Evolutionary conservation across 2,797 vertebrate genomes (phyloP).

Genomic region (Acrocephalus scirpaceus): DNA sequence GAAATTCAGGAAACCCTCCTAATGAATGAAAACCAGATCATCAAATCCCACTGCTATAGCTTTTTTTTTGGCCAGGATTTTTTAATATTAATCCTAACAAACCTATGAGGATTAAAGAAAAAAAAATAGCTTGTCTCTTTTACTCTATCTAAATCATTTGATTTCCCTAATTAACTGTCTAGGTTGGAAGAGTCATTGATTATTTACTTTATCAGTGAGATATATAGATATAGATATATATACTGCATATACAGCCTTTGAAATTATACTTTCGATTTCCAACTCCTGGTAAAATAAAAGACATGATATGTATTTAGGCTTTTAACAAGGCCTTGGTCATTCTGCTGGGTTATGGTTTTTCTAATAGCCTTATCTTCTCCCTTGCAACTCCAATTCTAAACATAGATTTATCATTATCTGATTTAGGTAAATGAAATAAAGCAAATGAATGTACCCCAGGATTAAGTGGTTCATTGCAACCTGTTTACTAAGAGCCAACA

Average conservation of each 20-base stretch:
- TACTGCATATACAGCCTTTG: not conserved
- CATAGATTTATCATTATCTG: not conserved
- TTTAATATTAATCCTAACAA: constrained; percentile 1
- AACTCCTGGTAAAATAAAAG: not conserved
- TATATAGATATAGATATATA: not conserved
- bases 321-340: not conserved
- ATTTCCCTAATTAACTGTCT: not conserved
- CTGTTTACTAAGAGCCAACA: not conserved
- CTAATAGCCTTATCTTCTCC: not conserved
- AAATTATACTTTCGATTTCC: not conserved
- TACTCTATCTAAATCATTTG: not conserved
- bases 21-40: not conserved
- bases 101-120: not conserved
- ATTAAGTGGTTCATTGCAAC: not conserved
- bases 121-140: not conserved
- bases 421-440: constrained; percentile 21
- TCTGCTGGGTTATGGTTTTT: not conserved
- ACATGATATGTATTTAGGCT: not conserved
- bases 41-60: not conserved
- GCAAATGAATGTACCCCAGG: not conserved
- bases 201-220: not conserved
- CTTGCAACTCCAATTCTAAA: not conserved
- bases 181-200: not conserved
- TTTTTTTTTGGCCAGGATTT: constrained; percentile 5
- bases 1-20: not conserved